Conservation (phyloP, 2,113 vertebrate genomes). For the Martes martes region DNA sequence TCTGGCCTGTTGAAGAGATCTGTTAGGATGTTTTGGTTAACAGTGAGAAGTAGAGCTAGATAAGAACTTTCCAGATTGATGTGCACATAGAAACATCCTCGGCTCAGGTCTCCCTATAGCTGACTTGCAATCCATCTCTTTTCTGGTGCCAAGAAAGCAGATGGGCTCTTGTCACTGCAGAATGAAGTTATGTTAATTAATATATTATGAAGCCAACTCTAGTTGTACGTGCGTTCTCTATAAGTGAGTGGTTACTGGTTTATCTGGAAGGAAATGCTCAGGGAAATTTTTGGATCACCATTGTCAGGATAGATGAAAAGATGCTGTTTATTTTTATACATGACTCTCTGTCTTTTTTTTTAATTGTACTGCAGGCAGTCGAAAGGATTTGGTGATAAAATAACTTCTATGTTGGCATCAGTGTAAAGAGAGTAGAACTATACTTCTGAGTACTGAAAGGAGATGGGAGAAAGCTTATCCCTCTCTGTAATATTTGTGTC, state of each 20-base stretch:
- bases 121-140: constrained; percentile 27
- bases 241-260: constrained; percentile 64
- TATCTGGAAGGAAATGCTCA: constrained; percentile 60
- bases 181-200: constrained; percentile 78
- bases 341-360: background rate
- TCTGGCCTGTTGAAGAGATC: rapidly evolving
- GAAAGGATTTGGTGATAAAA: constrained; percentile 23
- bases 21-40: background rate
- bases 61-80: background rate
- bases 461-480: background rate
- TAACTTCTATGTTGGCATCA: background rate
- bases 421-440: background rate
- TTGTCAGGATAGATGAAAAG: background rate
- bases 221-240: constrained; percentile 61
- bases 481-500: background rate
- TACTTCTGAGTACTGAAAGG: background rate
- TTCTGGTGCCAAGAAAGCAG: constrained; percentile 66
- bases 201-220: constrained; percentile 68
- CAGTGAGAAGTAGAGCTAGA: background rate
- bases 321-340: constrained; percentile 60
- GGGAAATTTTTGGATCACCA: constrained; percentile 26
- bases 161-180: constrained; percentile 73
- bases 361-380: background rate
- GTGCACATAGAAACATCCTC: constrained; percentile 46
- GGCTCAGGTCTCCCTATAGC: constrained; percentile 2